Percentiles rank a stretch among this genome's conserved stretches.
These are phyloP conservation scores for Epinephelus cyanopodus DNA, from an alignment of 2,113 vertebrate species.

Conservation along the genomic window DNA sequence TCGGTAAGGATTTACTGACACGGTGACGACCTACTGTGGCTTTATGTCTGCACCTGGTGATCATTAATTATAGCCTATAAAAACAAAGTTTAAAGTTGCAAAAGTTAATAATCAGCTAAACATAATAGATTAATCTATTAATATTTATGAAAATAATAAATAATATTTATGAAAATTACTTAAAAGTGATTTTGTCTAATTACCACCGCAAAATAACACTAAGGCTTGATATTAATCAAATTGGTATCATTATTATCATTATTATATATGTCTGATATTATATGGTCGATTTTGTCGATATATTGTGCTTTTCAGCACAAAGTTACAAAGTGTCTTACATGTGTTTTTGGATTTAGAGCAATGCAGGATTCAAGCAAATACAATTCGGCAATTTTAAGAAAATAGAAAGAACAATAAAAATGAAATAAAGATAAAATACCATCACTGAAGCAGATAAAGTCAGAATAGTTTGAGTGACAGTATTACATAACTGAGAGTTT, in stretches of 20 bases:
- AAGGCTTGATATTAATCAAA: background rate
- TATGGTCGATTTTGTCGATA: no score
- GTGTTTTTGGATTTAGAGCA: no score
- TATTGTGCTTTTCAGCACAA: no score
- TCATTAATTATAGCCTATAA: background rate
- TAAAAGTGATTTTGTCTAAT: background rate
- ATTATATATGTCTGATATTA: no score
- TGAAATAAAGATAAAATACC: no score
- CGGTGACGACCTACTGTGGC: background rate
- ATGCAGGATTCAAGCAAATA: no score
- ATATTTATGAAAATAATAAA: background rate
- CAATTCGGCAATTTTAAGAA: no score
- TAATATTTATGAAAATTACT: background rate
- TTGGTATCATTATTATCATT: background rate
- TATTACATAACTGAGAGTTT: no score
- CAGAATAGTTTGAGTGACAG: no score
- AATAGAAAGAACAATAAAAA: no score
- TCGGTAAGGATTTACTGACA: conserved; percentile 82
- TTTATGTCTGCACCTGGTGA: background rate
- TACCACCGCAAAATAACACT: background rate
- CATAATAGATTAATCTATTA: background rate
- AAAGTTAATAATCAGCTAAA: background rate
- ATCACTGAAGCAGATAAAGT: no score
- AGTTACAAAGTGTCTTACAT: no score
- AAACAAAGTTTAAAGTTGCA: background rate